These are phyloP conservation scores for Orthosia cruda DNA, from an alignment of 2,888 invertebrate genomes.

Conservation along the genomic window DNA sequence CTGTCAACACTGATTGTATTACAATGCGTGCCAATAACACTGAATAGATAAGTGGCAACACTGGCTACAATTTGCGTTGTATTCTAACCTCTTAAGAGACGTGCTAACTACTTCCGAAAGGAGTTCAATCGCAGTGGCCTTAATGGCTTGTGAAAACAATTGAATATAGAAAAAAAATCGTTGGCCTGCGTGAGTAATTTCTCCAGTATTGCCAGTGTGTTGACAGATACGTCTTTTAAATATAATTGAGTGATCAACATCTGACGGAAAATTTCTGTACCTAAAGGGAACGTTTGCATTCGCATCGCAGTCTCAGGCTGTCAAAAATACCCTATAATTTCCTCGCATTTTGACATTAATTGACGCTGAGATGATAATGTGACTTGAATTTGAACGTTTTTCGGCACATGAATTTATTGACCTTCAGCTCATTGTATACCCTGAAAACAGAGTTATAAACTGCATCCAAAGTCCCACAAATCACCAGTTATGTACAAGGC, in stretches of 20 bases:
- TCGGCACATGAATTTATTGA: too few relatives aligned
- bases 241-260: neutral
- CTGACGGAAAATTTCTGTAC: too few relatives aligned
- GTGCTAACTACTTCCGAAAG: slow-evolving; percentile 40
- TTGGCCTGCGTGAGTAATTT: neutral
- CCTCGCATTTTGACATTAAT: too few relatives aligned
- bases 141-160: slow-evolving; percentile 23
- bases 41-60: slow-evolving; percentile 23
- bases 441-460: neutral
- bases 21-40: slow-evolving; percentile 54
- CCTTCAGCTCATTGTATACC: neutral
- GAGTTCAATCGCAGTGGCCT: slow-evolving; percentile 29
- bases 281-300: too few relatives aligned
- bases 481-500: neutral
- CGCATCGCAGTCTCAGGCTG: too few relatives aligned
- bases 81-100: slow-evolving; percentile 26
- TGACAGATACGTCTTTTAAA: neutral
- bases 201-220: neutral
- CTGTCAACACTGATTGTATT: slow-evolving; percentile 53
- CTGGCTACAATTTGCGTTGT: slow-evolving; percentile 20
- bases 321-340: too few relatives aligned
- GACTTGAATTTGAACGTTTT: too few relatives aligned
- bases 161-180: slow-evolving; percentile 2
- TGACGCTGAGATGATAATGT: too few relatives aligned
- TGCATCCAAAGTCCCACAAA: neutral